Evolutionary conservation across 1,140 invertebrate genomes (phyloP).

Genomic region (Sesamia nonagrioides): DNA sequence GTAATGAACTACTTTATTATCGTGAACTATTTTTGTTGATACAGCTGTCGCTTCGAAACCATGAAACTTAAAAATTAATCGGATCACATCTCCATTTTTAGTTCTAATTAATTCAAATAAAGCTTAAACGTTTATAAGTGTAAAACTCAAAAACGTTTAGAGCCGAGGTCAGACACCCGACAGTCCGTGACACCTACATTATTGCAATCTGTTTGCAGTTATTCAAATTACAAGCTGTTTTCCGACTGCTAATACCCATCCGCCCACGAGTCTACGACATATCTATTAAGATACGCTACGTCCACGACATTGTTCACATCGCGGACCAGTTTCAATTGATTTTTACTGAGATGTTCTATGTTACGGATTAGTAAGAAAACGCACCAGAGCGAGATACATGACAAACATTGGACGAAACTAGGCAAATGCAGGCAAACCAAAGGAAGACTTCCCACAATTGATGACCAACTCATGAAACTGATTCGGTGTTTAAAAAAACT

Average conservation of each 20-base stretch:
- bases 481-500: no score
- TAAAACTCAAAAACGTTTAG: background rate
- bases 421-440: no score
- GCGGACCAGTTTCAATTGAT: background rate
- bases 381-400: no score
- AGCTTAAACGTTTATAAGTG: background rate
- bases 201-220: conserved; percentile 48
- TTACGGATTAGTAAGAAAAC: no score
- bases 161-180: conserved; percentile 9
- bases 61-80: background rate
- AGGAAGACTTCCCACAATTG: no score
- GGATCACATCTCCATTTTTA: background rate
- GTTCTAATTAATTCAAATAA: background rate
- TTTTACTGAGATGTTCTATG: conserved; percentile 3
- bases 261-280: conserved; percentile 40
- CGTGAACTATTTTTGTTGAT: background rate
- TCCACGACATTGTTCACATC: background rate
- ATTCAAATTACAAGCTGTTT: conserved; percentile 43
- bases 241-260: conserved; percentile 42
- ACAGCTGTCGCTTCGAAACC: background rate
- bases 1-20: background rate
- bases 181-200: conserved; percentile 31
- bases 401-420: no score
- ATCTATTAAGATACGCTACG: conserved; percentile 12
- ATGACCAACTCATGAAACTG: no score